Percentiles rank a stretch among this genome's conserved stretches.
These are phyloP conservation scores for Chromis chromis DNA, from an alignment of 2,797 vertebrate genomes.

Conservation along the genomic window DNA sequence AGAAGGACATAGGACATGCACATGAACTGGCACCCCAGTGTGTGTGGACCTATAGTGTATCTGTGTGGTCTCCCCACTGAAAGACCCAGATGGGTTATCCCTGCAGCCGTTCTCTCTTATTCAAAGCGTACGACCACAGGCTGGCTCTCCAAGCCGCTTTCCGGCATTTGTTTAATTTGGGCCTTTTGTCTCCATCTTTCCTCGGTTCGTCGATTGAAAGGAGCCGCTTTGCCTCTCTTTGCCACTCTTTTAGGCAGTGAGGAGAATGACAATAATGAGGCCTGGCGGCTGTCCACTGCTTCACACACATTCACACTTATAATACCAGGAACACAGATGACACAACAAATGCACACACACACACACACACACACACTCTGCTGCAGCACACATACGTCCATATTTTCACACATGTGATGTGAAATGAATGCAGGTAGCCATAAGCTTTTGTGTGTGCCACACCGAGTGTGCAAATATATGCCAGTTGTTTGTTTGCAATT, in stretches of 20 bases:
- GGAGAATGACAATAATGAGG: constrained; percentile 88
- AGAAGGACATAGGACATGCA: constrained; percentile 48
- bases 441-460: constrained; percentile 76
- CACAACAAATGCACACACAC: constrained; percentile 57
- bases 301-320: constrained; percentile 77
- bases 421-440: constrained; percentile 81
- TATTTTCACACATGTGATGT: constrained; percentile 60
- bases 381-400: constrained; percentile 59
- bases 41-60: constrained; percentile 70
- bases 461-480: constrained; percentile 68
- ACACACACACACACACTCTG: constrained; percentile 31
- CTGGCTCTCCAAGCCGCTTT: constrained; percentile 83
- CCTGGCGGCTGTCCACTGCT: constrained; percentile 84
- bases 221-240: constrained; percentile 78
- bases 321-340: constrained; percentile 70
- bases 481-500: constrained; percentile 72
- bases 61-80: constrained; percentile 80
- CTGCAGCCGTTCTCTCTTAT: constrained; percentile 77
- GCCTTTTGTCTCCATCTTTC: constrained; percentile 81
- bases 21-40: constrained; percentile 66
- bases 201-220: constrained; percentile 81
- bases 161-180: constrained; percentile 84
- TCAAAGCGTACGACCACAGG: constrained; percentile 78
- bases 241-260: constrained; percentile 83
- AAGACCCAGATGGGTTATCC: constrained; percentile 79